Evolutionary conservation across 2,888 invertebrate genomes (phyloP), one percentile per base, ranked within the genome.

Genomic region (Myathropa florea): DNA sequence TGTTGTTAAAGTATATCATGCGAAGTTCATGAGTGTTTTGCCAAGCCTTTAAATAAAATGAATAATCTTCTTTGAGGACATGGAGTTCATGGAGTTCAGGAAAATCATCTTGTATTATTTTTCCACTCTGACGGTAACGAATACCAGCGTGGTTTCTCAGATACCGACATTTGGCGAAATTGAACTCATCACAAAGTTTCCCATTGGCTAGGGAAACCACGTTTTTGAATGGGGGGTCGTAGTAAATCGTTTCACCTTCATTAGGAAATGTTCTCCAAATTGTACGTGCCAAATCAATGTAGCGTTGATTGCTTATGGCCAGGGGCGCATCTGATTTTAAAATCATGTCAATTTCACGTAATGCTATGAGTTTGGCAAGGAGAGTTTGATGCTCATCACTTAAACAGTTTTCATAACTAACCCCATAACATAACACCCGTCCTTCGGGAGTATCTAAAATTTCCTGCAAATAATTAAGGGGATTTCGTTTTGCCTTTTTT

Each of bases 41-140:
- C 72, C 73, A 81, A 4, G 21, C 61, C 30, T 24, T 12, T 10
- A 57, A 68, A 7, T 68, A 68, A n/a, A n/a, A n/a, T n/a, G n/a
- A n/a, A n/a, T n/a, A n/a, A n/a, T n/a, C n/a, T n/a, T n/a, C n/a
- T n/a, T n/a, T n/a, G n/a, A n/a, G n/a, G n/a, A n/a, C n/a, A n/a
- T n/a, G n/a, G 9, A 64, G 2, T 4, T 79, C 65, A 2, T 28
- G 6, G 24, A 72, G 14, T 12, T 79, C 79, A 3, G 71, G 79
- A 67, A 79, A 79, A 12, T 79, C 79, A 10, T n/a, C 24, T 14
- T 61, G 59, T 2, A 61, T 55, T 23, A 4, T 60, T 6, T 4
- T 33, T n/a, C 30, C 39, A 23, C 30, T 14, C 9, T 59, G 23
- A 1, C 12, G 26, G 18, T 64, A 57, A 10, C 64, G 57, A 3